A percentile compares a stretch with the other conserved stretches of the same genome.
Conservation (phyloP, 2,113 vertebrate species). For the Litocranius walleri region DNA sequence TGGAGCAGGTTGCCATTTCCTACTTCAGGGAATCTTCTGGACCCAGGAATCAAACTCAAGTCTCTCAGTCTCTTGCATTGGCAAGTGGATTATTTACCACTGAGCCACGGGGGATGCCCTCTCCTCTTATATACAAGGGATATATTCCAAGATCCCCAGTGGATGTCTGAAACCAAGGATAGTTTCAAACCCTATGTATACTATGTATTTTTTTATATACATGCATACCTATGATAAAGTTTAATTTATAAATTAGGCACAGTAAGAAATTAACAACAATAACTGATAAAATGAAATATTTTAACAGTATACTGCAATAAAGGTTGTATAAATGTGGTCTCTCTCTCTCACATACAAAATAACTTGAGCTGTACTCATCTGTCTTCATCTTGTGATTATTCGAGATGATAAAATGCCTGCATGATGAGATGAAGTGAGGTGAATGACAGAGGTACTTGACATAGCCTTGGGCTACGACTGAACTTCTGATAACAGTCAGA, state of each 20-base stretch:
- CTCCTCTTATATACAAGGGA: not conserved
- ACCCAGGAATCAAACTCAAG: not conserved
- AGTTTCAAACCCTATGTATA: not conserved
- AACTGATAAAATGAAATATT: not conserved
- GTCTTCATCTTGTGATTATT: not conserved
- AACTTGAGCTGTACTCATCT: not conserved
- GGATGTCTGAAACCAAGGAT: not conserved
- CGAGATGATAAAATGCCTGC: not conserved
- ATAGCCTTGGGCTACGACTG: not conserved
- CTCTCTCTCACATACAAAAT: not conserved
- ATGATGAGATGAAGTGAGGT: not conserved
- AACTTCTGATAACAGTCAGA: not conserved
- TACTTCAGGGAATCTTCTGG: not conserved
- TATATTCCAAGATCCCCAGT: not conserved
- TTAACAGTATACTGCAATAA: not conserved
- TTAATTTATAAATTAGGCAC: not conserved
- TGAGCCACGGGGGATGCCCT: rapidly evolving
- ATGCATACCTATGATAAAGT: too few species aligned
- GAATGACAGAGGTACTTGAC: not conserved
- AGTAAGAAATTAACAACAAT: not conserved
- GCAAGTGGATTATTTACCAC: not conserved
- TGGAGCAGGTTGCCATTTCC: not conserved
- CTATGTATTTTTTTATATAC: too few species aligned
- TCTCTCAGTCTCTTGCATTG: not conserved
- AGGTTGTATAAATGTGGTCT: not conserved